These are phyloP conservation scores for Lagorchestes hirsutus DNA, from an alignment of 2,797 vertebrate species.

Conservation along the genomic window DNA sequence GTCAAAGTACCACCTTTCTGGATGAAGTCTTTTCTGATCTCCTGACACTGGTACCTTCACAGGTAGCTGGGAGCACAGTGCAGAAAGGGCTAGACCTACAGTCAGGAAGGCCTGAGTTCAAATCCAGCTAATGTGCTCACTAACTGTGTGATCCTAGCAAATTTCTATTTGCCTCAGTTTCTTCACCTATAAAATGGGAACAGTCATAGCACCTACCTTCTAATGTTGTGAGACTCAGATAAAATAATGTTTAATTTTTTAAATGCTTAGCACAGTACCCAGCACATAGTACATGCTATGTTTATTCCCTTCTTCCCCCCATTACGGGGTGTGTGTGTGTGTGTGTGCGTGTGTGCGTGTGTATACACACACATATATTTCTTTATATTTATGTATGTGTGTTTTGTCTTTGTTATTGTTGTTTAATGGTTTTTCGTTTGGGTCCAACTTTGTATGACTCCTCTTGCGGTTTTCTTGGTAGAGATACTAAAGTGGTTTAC, in stretches of 20 bases:
- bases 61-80: neutral
- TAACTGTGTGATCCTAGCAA: neutral
- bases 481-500: neutral
- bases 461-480: neutral
- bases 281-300: neutral
- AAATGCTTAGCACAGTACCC: neutral
- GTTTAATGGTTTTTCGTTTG: neutral
- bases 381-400: neutral
- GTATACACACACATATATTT: neutral
- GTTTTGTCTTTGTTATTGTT: neutral
- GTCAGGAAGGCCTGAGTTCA: neutral
- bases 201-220: neutral
- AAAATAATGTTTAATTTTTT: neutral
- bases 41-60: neutral
- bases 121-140: neutral
- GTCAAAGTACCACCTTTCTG: neutral
- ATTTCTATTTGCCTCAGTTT: neutral
- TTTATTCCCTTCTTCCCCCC: neutral
- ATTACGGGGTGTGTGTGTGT: neutral
- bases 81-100: neutral
- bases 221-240: neutral
- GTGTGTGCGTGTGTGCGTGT: neutral
- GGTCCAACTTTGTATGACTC: neutral
- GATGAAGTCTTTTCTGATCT: neutral
- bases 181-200: neutral